Evolutionary conservation across 1,140 invertebrate species (phyloP).

Genomic region (Chelonus insularis): DNA sequence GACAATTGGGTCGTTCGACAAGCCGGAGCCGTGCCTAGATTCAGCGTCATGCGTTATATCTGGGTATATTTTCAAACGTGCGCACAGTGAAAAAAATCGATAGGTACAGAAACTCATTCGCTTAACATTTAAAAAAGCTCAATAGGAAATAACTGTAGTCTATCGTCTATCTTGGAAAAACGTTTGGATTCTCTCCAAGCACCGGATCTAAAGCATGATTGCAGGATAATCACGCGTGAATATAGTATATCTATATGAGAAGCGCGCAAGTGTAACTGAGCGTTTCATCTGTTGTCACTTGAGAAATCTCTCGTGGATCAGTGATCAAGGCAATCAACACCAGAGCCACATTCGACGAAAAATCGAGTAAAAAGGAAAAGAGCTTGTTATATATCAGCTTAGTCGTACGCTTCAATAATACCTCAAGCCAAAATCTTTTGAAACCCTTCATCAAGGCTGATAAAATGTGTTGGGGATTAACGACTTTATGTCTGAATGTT

Average conservation of each 20-base stretch:
- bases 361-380: background rate
- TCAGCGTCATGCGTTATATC: slow-evolving; percentile 12
- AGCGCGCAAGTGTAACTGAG: background rate
- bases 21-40: slow-evolving; percentile 12
- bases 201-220: too few species aligned
- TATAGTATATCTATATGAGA: background rate
- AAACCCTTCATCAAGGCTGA: background rate
- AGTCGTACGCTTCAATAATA: background rate
- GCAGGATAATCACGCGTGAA: slow-evolving; percentile 1
- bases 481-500: too few species aligned
- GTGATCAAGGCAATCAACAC: background rate
- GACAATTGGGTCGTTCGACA: slow-evolving; percentile 18
- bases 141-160: background rate
- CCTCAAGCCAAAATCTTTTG: background rate
- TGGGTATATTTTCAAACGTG: slow-evolving; percentile 13
- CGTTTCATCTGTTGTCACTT: background rate
- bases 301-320: slow-evolving; percentile 1
- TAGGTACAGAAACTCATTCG: background rate
- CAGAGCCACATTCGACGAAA: background rate
- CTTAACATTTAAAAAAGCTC: slow-evolving; percentile 6
- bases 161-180: background rate
- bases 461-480: too few species aligned
- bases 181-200: background rate
- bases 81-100: slow-evolving; percentile 13
- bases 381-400: background rate